Conservation (phyloP, 2,797 vertebrate genomes). For the Crypturellus tataupa region DNA sequence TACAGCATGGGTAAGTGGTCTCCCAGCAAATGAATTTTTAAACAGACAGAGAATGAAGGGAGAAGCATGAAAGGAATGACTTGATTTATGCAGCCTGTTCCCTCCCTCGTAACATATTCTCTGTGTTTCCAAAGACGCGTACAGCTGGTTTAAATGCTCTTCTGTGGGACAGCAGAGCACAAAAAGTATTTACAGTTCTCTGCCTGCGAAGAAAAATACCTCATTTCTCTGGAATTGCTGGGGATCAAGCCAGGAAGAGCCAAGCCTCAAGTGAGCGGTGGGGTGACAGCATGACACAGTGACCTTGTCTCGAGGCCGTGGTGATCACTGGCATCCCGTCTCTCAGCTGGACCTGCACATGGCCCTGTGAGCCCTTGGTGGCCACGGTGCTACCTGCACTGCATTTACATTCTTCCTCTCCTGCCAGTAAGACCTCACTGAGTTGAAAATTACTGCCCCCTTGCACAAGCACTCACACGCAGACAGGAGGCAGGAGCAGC, state of each 20-base stretch:
- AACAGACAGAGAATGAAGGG: background rate
- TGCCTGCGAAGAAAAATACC: background rate
- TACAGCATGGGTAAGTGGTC: background rate
- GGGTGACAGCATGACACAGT: background rate
- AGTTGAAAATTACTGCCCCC: background rate
- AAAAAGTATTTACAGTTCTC: background rate
- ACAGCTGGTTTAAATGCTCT: constrained; percentile 4
- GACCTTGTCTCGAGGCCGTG: background rate
- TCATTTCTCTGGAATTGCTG: background rate
- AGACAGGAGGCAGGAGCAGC: background rate
- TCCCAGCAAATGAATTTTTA: background rate
- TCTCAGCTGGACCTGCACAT: background rate
- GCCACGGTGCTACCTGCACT: background rate
- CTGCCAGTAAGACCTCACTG: background rate
- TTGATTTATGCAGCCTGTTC: background rate
- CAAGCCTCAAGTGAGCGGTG: background rate
- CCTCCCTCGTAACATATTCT: background rate
- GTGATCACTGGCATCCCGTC: background rate
- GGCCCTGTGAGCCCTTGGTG: background rate
- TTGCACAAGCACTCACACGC: accelerated
- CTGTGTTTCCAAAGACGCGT: background rate
- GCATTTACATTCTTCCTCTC: background rate
- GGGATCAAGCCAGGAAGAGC: background rate
- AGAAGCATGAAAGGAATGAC: background rate
- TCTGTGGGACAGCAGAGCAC: background rate